phyloP scores from a whole-genome alignment of 2,888 invertebrate genomes.

The Pandemis heparana region DNA sequence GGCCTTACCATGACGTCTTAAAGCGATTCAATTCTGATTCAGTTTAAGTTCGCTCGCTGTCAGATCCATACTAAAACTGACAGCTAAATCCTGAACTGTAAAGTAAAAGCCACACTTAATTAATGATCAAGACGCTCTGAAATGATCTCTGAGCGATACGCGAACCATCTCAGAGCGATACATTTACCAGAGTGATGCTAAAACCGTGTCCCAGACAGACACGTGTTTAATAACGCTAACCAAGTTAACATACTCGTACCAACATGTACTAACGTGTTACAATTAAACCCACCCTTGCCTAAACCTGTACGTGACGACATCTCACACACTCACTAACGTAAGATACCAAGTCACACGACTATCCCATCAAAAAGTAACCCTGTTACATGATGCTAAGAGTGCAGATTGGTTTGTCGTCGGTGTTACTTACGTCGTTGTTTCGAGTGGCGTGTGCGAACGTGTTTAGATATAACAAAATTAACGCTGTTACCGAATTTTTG shows the following conservation, averaged over 20 bases:
- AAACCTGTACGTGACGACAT: background rate
- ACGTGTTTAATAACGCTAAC: slow-evolving; percentile 2
- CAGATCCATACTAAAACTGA: no score
- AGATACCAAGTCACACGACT: background rate
- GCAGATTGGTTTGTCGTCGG: background rate
- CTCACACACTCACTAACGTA: background rate
- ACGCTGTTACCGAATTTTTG: background rate
- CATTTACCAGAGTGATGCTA: no score
- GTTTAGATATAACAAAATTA: background rate
- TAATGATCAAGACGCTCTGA: no score
- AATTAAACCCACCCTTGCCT: background rate
- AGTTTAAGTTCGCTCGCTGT: no score
- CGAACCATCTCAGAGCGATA: no score
- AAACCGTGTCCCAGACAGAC: background rate
- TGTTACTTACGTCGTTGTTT: background rate
- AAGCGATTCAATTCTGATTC: no score
- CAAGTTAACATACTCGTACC: slow-evolving; percentile 2
- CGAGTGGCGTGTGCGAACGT: background rate
- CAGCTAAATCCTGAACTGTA: no score
- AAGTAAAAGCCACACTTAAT: no score
- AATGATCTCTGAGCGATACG: no score
- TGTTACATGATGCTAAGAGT: background rate
- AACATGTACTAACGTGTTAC: slow-evolving; percentile 4
- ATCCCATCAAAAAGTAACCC: background rate
- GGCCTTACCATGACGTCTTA: no score